Percentiles rank a stretch among this genome's conserved stretches.
Evolutionary conservation across 2,888 invertebrate genomes (phyloP).

Genomic region (Ennomos quercinarius): DNA sequence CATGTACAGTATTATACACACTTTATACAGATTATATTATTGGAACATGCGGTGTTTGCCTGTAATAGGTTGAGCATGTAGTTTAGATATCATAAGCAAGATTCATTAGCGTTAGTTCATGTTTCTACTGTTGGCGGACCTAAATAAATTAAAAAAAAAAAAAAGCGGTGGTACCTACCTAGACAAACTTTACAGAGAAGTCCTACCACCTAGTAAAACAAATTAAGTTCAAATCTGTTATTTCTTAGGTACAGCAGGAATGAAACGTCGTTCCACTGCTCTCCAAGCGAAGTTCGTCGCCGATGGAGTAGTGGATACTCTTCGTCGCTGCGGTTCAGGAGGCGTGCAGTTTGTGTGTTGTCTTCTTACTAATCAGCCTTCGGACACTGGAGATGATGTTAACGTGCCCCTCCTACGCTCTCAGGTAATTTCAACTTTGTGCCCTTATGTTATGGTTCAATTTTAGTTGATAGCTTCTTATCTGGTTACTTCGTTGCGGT

Average conservation of each 20-base stretch:
- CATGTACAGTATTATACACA: too few species aligned
- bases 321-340: constrained; percentile 91
- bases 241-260: constrained; percentile 86
- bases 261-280: constrained; percentile 93
- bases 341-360: constrained; percentile 94
- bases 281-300: constrained; percentile 89
- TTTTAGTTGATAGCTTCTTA: background rate
- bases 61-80: too few species aligned
- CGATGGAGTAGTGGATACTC: constrained; percentile 95
- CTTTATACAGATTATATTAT: too few species aligned
- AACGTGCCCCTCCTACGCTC: constrained; percentile 95
- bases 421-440: constrained; percentile 84
- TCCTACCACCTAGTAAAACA: too few species aligned
- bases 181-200: too few species aligned
- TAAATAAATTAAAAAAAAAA: too few species aligned
- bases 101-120: too few species aligned
- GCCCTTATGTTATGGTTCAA: background rate
- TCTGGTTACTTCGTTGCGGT: too few species aligned
- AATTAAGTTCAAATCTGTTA: constrained; percentile 4
- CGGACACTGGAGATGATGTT: constrained; percentile 80
- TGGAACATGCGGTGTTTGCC: too few species aligned
- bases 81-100: too few species aligned
- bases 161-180: too few species aligned
- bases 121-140: too few species aligned
- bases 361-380: constrained; percentile 89